These are phyloP conservation scores for Malaclemys terrapin DNA, from an alignment of 2,113 vertebrate genomes.

Conservation along the genomic window DNA sequence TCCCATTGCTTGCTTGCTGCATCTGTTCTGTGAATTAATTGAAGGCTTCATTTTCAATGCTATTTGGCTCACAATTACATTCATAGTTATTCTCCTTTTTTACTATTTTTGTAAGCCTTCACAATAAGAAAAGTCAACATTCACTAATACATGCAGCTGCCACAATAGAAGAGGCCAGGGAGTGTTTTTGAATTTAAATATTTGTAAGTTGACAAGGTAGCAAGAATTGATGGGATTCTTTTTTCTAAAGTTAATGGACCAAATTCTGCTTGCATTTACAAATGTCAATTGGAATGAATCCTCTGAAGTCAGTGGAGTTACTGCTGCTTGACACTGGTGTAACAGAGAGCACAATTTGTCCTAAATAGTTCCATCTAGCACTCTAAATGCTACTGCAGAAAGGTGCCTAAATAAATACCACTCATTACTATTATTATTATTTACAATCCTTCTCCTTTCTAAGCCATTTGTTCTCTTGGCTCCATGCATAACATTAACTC, in stretches of 20 bases:
- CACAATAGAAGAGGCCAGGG: not conserved
- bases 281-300: not conserved
- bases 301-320: not conserved
- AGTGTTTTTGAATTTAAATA: not conserved
- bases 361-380: not conserved
- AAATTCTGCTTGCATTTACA: not conserved
- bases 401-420: not conserved
- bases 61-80: not conserved
- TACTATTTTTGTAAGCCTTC: not conserved
- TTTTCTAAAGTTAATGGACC: not conserved
- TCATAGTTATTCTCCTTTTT: not conserved
- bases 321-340: not conserved
- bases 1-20: not conserved
- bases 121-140: not conserved
- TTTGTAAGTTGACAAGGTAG: not conserved
- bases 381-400: not conserved
- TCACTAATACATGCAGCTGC: not conserved
- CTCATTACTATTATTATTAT: not conserved
- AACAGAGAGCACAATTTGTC: not conserved
- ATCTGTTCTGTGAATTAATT: not conserved
- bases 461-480: not conserved
- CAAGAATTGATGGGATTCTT: not conserved
- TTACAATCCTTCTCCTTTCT: not conserved
- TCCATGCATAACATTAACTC: not conserved
- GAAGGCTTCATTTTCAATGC: not conserved